Conservation (phyloP, 2,888 invertebrate genomes). For the Drosophila nigricruria region DNA sequence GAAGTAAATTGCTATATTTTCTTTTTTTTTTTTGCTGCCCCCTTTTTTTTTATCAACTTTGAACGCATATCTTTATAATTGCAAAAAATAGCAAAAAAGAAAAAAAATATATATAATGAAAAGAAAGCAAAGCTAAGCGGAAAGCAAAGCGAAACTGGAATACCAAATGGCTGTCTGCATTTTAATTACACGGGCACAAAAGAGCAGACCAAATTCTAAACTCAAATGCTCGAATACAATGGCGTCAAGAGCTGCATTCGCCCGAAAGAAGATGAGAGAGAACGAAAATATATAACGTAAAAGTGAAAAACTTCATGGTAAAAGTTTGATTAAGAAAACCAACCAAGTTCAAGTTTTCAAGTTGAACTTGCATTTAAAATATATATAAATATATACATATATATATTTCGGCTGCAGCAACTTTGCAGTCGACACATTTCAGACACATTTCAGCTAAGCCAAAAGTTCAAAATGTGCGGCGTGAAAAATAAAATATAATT, state of each 20-base stretch:
- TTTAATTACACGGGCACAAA: conserved; percentile 72
- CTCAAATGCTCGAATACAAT: conserved; percentile 55
- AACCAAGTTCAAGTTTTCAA: conserved; percentile 50
- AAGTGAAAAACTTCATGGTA: conserved; percentile 57
- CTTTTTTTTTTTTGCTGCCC: conserved; percentile 2
- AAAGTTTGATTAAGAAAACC: conserved; percentile 80
- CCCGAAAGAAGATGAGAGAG: background rate
- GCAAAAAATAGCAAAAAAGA: conserved; percentile 25
- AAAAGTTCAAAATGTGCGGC: conserved; percentile 59
- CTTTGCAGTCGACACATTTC: conserved; percentile 42
- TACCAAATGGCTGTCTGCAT: conserved; percentile 70
- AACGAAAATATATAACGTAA: background rate
- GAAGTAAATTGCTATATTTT: conserved; percentile 71
- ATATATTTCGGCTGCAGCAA: conserved; percentile 11
- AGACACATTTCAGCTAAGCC: conserved; percentile 39
- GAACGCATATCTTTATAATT: conserved; percentile 75
- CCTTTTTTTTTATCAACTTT: conserved; percentile 47
- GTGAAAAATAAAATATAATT: conserved; percentile 58
- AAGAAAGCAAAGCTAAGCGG: conserved; percentile 43
- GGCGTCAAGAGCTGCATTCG: conserved; percentile 38
- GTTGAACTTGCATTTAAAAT: conserved; percentile 34
- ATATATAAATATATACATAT: conserved; percentile 3
- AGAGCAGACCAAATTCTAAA: conserved; percentile 63
- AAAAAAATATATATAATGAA: conserved; percentile 6
- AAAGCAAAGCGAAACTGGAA: conserved; percentile 41